Conservation (phyloP, 2,888 invertebrate genomes). For the Cerceris rybyensis region DNA sequence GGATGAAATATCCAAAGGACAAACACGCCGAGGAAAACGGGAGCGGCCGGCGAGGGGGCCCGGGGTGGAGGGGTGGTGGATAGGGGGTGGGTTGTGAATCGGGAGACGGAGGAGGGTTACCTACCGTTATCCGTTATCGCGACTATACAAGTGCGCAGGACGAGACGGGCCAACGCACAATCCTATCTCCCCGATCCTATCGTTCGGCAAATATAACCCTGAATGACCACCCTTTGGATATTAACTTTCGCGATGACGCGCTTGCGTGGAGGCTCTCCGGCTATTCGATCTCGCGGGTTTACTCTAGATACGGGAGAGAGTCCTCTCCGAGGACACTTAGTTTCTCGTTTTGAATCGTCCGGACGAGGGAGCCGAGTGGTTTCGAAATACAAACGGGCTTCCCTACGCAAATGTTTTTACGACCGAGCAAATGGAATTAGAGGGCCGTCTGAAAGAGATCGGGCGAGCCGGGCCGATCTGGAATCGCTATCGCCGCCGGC, state of each 20-base stretch:
- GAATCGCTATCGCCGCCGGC: too few species aligned
- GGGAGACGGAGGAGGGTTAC: conserved; percentile 34
- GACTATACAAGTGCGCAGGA: conserved; percentile 62
- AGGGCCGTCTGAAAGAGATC: not conserved
- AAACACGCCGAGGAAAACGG: conserved; percentile 59
- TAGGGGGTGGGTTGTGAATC: conserved; percentile 19
- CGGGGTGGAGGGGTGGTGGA: too few species aligned
- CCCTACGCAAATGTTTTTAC: conserved; percentile 27
- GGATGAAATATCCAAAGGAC: conserved; percentile 68
- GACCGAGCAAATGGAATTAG: conserved; percentile 35
- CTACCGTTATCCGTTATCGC: conserved; percentile 54
- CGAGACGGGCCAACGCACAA: conserved; percentile 72
- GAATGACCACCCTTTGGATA: conserved; percentile 76
- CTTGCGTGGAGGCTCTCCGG: conserved; percentile 48
- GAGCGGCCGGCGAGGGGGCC: not conserved
- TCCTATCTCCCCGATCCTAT: conserved; percentile 79
- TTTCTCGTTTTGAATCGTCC: conserved; percentile 57
- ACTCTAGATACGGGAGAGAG: conserved; percentile 72
- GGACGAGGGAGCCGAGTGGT: conserved; percentile 17
- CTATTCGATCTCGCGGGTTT: conserved; percentile 76
- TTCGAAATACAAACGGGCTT: conserved; percentile 13
- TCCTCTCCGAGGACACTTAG: conserved; percentile 63
- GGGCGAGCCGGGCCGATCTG: not conserved
- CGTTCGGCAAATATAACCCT: conserved; percentile 76
- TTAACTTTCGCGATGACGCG: conserved; percentile 72